Evolutionary conservation across 2,113 vertebrate genomes (phyloP).

Genomic region (Phainopepla nitens): DNA sequence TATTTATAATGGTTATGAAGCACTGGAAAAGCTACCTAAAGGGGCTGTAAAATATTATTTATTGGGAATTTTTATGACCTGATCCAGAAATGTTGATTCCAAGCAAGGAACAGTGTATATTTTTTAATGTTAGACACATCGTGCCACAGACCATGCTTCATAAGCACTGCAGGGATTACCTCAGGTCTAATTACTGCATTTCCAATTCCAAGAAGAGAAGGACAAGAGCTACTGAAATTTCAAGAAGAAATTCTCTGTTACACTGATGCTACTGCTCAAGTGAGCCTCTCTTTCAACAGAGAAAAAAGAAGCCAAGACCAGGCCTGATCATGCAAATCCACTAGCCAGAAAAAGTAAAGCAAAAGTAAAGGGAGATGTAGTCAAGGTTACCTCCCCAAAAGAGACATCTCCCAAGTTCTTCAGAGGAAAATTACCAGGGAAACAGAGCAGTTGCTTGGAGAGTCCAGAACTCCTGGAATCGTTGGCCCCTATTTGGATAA

Average conservation of each 20-base stretch:
- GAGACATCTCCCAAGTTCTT: neutral
- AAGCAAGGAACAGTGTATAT: neutral
- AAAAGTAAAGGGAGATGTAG: neutral
- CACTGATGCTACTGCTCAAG: neutral
- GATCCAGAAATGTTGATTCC: neutral
- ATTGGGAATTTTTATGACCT: neutral
- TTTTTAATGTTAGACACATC: neutral
- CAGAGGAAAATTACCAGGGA: neutral
- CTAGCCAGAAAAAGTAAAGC: neutral
- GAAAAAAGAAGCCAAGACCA: neutral
- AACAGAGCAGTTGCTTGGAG: neutral
- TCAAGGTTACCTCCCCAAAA: neutral
- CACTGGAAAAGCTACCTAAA: slow-evolving; percentile 5
- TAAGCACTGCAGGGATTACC: neutral
- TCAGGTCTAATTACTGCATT: neutral
- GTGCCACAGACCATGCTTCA: neutral
- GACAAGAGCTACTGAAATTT: neutral
- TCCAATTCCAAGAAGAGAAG: neutral
- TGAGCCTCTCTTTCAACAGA: neutral
- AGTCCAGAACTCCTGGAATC: neutral
- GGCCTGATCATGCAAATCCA: neutral
- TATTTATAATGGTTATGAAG: neutral
- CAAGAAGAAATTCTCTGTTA: neutral
- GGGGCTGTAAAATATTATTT: neutral
- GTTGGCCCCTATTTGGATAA: neutral